These are phyloP conservation scores for Amazona guildingii DNA, from an alignment of 2,113 vertebrate species.

Conservation along the genomic window DNA sequence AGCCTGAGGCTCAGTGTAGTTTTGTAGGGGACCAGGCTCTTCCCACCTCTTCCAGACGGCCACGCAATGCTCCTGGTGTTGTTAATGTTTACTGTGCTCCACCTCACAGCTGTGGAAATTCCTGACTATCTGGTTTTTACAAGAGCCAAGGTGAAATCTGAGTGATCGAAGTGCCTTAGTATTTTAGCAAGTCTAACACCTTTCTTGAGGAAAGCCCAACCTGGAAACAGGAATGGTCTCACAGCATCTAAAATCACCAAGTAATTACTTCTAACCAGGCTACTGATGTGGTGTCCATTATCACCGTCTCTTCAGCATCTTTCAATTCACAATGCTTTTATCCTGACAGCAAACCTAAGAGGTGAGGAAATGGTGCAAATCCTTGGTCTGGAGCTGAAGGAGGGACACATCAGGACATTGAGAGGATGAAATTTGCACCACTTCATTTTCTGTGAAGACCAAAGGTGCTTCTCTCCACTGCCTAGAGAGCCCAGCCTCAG, in stretches of 20 bases:
- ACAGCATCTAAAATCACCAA: neutral
- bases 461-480: neutral
- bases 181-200: neutral
- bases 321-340: neutral
- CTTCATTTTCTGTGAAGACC: accelerated
- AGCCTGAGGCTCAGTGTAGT: neutral
- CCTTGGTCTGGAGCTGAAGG: neutral
- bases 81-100: conserved; percentile 31
- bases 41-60: neutral
- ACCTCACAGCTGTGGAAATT: conserved; percentile 42
- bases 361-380: neutral
- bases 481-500: neutral
- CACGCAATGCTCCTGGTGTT: neutral
- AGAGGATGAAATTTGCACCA: neutral
- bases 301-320: neutral
- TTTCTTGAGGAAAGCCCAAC: conserved; percentile 23
- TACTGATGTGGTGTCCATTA: neutral
- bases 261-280: neutral
- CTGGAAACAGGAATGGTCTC: neutral
- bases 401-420: neutral
- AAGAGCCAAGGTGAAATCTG: neutral
- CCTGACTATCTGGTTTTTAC: conserved; percentile 35
- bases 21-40: neutral
- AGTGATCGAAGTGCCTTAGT: neutral
- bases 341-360: accelerated